Percentiles rank a stretch among this genome's conserved stretches.
Conservation (phyloP, 2,888 invertebrate species). For the Plagiodera versicolora region DNA sequence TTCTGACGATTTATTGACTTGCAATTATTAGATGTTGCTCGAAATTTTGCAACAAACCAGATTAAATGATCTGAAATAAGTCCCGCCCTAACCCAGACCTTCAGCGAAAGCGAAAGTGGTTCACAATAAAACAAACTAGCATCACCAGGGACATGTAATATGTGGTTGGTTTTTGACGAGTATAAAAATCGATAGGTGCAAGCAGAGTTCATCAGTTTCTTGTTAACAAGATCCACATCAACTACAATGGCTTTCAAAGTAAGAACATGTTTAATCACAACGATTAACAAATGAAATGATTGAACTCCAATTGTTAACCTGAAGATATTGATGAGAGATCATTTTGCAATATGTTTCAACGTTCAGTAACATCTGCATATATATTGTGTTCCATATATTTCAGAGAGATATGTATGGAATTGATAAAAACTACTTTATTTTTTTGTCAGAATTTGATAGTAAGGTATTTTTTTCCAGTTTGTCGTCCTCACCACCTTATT, state of each 20-base stretch:
- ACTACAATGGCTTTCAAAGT: conserved; percentile 48
- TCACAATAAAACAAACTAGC: background rate
- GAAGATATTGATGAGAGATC: too few species aligned
- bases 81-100: conserved; percentile 51
- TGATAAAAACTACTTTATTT: too few species aligned
- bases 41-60: background rate
- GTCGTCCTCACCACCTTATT: conserved; percentile 62
- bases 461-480: conserved; percentile 51
- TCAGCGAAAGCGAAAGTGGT: conserved; percentile 48
- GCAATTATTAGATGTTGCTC: background rate
- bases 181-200: conserved; percentile 42
- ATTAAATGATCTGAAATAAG: background rate
- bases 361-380: too few species aligned
- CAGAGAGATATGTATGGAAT: too few species aligned
- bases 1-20: background rate
- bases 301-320: too few species aligned
- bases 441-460: too few species aligned
- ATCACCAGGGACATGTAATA: background rate
- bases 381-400: too few species aligned
- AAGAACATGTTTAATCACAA: conserved; percentile 25
- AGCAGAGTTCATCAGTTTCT: conserved; percentile 41
- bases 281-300: background rate
- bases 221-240: conserved; percentile 32
- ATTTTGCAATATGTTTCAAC: too few species aligned
- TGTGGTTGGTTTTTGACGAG: conserved; percentile 36